Evolutionary conservation across 2,797 vertebrate genomes (phyloP).

Genomic region (Sphenopsis melanotis): DNA sequence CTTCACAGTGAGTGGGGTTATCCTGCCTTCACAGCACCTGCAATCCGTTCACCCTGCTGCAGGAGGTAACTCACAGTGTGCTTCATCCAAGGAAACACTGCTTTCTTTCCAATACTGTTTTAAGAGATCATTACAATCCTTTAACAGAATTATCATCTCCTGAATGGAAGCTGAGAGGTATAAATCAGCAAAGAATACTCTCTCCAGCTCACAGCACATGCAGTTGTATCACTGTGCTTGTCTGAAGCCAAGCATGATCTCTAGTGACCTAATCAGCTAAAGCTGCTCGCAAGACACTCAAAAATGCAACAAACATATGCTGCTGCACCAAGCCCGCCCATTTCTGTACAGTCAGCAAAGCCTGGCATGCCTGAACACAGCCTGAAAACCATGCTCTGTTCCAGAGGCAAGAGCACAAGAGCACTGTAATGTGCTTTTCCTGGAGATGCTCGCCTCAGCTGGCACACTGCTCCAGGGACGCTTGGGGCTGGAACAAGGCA

Average conservation of each 20-base stretch:
- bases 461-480: not conserved
- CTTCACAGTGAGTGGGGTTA: not conserved
- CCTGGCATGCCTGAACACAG: slow-evolving; percentile 25
- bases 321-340: not conserved
- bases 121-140: not conserved
- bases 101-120: not conserved
- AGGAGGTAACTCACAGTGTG: not conserved
- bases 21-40: not conserved
- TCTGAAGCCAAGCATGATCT: not conserved
- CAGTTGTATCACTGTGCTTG: not conserved
- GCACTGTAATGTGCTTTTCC: not conserved
- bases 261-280: slow-evolving; percentile 19
- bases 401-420: not conserved
- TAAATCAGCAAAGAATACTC: not conserved
- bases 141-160: not conserved
- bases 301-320: not conserved
- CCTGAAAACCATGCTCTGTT: not conserved
- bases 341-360: slow-evolving; percentile 42
- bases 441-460: slow-evolving; percentile 11
- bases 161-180: not conserved
- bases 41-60: not conserved
- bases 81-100: not conserved
- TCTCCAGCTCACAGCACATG: not conserved
- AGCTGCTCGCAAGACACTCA: not conserved
- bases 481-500: not conserved